Evolutionary conservation across 1,140 invertebrate genomes (phyloP).

Genomic region (Papilio glaucus): DNA sequence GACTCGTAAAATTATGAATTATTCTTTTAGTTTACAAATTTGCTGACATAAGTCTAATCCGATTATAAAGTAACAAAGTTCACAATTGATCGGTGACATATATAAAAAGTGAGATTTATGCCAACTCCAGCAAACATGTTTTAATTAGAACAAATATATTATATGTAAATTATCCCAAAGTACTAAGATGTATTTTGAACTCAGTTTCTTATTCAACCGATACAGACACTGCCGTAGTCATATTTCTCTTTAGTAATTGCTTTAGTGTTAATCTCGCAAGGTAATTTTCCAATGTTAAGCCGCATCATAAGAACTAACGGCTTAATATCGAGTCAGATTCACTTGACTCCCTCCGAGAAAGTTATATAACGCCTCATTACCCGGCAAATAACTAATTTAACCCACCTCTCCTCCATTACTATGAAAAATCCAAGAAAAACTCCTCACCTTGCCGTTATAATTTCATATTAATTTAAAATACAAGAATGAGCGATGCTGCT

Average conservation of each 20-base stretch:
- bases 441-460: conserved; percentile 40
- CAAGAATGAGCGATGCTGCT: background rate
- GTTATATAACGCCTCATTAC: conserved; percentile 62
- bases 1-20: too few relatives aligned
- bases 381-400: conserved; percentile 62
- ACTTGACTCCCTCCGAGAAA: conserved; percentile 40
- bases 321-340: conserved; percentile 52
- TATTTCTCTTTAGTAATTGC: conserved; percentile 28
- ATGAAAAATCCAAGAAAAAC: conserved; percentile 61
- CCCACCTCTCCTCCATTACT: conserved; percentile 52
- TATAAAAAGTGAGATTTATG: too few relatives aligned
- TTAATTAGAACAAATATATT: too few relatives aligned
- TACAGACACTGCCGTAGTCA: background rate
- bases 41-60: too few relatives aligned
- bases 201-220: background rate
- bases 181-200: background rate
- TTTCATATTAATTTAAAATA: conserved; percentile 28
- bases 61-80: too few relatives aligned
- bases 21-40: too few relatives aligned
- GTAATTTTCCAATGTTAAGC: conserved; percentile 42
- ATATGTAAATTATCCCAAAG: conserved; percentile 13
- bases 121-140: too few relatives aligned
- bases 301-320: conserved; percentile 54
- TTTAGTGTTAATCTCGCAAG: conserved; percentile 16
- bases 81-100: too few relatives aligned